Base-by-base conservation (phyloP, 2,888 invertebrate genomes). In the Pogonocherus hispidulus region DNA sequence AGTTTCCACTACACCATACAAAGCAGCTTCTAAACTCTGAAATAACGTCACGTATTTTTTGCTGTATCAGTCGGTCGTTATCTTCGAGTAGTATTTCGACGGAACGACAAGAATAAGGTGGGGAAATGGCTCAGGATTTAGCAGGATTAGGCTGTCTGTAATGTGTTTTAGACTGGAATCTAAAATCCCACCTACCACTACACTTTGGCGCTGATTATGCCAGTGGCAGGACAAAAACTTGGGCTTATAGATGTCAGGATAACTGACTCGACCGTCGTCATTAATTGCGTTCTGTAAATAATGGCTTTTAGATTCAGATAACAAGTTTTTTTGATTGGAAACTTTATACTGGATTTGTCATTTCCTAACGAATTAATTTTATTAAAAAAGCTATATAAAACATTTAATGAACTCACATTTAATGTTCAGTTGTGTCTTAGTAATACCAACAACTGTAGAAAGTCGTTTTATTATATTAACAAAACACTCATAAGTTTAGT, bases 91-190 rank as follows among this genome's bases (percentile, higher is more conserved):
- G 67, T 65, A 63, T 66, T 65, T 35, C 55, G 70, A 57, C 66
- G 59, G 69, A 72, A 70, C 71, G 76, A 79, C 79, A 77, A 70
- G 78, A 79, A 77, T 77, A 78, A 79, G 78, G 78, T 77, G 79
- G 78, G 75, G 79, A 76, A 76, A 73, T 75, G 74, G 73, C 75
- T 76, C 70, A 67, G 76, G 76, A 75, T 77, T 72, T 73, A 69
- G 70, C 66, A 57, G 77, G 76, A 76, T 79, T 78, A 78, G 72
- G 71, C 59, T 54, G 71, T 62, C 70, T 65, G 67, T 70, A 73
- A 74, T 74, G 71, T 69, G 70, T 74, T 73, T 72, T 72, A 70
- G 70, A 69, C 66, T 66, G 56, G 59, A 70, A 70, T 65, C 67
- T 56, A 67, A 64, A 70, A 69, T 66, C 68, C 63, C 71, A 63